Conservation (phyloP, 2,888 invertebrate species). For the Pyrrhosoma nymphula region DNA sequence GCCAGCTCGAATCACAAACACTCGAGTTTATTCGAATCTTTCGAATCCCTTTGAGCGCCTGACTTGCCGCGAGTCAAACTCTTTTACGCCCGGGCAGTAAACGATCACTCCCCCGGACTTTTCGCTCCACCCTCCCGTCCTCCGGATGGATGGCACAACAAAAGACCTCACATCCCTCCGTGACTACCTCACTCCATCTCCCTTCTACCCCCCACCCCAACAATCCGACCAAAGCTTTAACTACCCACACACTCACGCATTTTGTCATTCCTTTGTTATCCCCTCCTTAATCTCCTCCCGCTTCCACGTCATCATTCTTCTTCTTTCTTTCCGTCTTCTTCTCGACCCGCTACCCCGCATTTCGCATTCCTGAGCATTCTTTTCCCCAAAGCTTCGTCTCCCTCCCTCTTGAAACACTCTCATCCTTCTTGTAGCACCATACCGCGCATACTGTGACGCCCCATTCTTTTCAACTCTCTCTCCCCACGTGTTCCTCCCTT, state of each 20-base stretch:
- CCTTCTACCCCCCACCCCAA: not conserved
- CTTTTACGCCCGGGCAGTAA: constrained; percentile 12
- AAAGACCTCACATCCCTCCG: constrained; percentile 11
- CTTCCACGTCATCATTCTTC: not conserved
- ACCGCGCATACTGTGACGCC: constrained; percentile 29
- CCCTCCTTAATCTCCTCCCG: not conserved
- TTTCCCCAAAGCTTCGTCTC: not conserved
- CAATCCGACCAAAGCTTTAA: too few species aligned
- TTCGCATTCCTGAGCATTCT: constrained; percentile 43
- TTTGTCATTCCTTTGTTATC: not conserved
- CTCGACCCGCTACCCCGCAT: not conserved
- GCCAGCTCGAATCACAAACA: constrained; percentile 31
- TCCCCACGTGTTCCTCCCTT: not conserved
- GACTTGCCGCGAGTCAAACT: not conserved
- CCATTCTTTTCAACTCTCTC: not conserved
- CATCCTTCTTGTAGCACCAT: constrained; percentile 53
- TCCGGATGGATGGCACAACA: constrained; percentile 9
- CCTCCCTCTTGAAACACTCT: not conserved
- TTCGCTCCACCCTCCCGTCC: not conserved
- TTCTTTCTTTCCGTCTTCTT: not conserved
- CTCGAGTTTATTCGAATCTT: constrained; percentile 42
- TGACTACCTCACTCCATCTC: not conserved
- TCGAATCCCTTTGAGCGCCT: not conserved
- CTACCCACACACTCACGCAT: not conserved
- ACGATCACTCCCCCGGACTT: constrained; percentile 3